These are phyloP conservation scores for Bryconaethiops microstoma DNA, from an alignment of 2,797 vertebrate genomes.

Conservation along the genomic window DNA sequence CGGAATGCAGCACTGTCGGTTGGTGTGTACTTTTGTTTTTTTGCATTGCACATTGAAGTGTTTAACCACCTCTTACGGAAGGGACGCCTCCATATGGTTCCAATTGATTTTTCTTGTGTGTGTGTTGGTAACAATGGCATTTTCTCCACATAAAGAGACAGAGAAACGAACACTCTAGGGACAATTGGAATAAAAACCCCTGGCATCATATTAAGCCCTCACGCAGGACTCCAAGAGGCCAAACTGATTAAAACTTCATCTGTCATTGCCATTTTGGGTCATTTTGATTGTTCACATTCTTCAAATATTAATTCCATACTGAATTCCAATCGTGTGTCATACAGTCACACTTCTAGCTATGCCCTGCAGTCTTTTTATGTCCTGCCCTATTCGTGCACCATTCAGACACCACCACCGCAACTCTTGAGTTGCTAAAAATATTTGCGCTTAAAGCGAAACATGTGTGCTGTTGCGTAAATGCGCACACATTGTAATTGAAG, in stretches of 20 bases:
- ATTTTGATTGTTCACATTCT: constrained; percentile 34
- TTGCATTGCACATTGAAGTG: constrained; percentile 37
- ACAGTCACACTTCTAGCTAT: constrained; percentile 50
- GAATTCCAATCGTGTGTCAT: constrained; percentile 31
- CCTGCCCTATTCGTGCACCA: constrained; percentile 46
- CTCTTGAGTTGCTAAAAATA: constrained; percentile 59
- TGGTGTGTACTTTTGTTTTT: constrained; percentile 40
- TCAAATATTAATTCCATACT: constrained; percentile 29
- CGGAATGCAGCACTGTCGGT: constrained; percentile 40
- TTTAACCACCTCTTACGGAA: constrained; percentile 47
- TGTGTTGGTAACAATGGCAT: constrained; percentile 32
- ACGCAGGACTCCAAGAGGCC: constrained; percentile 11
- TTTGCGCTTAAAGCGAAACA: constrained; percentile 52
- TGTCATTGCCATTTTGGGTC: constrained; percentile 20
- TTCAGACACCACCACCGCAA: constrained; percentile 40
- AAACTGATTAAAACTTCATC: constrained; percentile 42
- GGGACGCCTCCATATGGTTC: constrained; percentile 48
- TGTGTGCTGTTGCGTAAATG: constrained; percentile 52
- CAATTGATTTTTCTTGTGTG: constrained; percentile 38
- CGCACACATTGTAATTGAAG: constrained; percentile 42
- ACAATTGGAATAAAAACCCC: constrained; percentile 34
- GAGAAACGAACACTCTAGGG: neutral
- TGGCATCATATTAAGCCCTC: constrained; percentile 15
- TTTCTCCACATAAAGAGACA: constrained; percentile 35
- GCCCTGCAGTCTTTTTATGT: constrained; percentile 40